Evolutionary conservation across 2,113 vertebrate genomes (phyloP).

Genomic region (Ia io): DNA sequence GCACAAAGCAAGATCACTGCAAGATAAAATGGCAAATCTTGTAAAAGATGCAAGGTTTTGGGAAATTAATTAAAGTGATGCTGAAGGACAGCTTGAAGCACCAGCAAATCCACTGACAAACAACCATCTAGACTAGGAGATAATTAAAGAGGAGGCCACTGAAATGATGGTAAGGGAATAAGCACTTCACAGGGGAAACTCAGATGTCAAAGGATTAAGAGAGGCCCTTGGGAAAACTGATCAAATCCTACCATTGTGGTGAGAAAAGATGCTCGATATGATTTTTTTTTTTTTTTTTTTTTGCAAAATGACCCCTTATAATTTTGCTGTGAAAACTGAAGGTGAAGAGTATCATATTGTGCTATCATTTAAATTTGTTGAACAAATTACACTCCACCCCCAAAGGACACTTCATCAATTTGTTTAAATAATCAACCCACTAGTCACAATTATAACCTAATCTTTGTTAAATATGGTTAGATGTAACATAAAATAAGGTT

Average conservation of each 20-base stretch:
- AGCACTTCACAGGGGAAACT: background rate
- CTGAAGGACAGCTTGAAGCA: background rate
- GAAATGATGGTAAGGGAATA: background rate
- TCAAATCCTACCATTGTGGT: background rate
- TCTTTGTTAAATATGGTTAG: background rate
- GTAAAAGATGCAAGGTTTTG: conserved; percentile 6
- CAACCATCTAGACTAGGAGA: background rate
- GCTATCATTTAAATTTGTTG: background rate
- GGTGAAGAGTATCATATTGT: background rate
- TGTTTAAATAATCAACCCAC: background rate
- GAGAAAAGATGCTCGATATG: background rate
- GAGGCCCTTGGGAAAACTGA: background rate
- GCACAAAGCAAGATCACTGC: background rate
- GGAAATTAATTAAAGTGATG: background rate
- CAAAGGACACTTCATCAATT: background rate
- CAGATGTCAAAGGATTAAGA: background rate
- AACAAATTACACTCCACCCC: background rate
- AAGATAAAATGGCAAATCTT: background rate
- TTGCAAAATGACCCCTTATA: background rate
- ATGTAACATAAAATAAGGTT: background rate
- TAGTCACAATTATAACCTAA: background rate
- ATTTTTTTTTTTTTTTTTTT: background rate
- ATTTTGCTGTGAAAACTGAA: background rate
- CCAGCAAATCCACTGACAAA: background rate
- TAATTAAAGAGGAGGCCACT: background rate